Base-by-base conservation (phyloP, 1,140 invertebrate genomes). In the Archivesica marissinica region DNA sequence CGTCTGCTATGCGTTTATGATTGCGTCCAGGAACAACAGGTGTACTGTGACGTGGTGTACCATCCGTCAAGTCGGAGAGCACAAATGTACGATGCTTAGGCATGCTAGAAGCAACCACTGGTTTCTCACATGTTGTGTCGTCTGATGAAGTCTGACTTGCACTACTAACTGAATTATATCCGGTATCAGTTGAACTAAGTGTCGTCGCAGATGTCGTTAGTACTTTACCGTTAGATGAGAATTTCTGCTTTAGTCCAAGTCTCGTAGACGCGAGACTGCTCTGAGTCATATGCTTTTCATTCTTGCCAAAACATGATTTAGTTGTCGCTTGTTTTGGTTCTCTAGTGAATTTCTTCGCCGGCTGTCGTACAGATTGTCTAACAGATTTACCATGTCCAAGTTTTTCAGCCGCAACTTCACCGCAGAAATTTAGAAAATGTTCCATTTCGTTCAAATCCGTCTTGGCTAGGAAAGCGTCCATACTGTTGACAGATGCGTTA, bases 391-490 rank as follows among this genome's bases (percentile, higher is more conserved):
- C 17, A 28, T 44, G n/a, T 7, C 44, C 44, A 20, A 79, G 44
- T 66, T 50, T 47, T 30, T 66, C 77, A n/a, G 77, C 64, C 20
- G 79, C 41, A 20, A 81, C 79, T 15, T 72, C 61, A 35, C 79
- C 64, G 56, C 79, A 81, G 50, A 81, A 81, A 17, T 6, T 68
- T 1, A 81, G 50, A 56, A 81, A 81, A n/a, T 35, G 41, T 20
- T 64, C 66, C 79, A 81, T 81, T 30, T 81, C 64, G 35, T 81
- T 47, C 41, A 81, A 30, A 25, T 81, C 66, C 17, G 79, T 35
- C 28, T 72, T 81, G 20, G 79, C 79, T 3, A 81, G 44, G 79
- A 81, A 81, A 50, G 66, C 79, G 50, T 81, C 79, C 79, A 81
- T 81, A 52, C 79, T 81, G 66, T 72, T 72, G 1, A 61, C 44